Base-by-base conservation (phyloP, 2,113 vertebrate species). In the Pelvicachromis taeniatus region DNA sequence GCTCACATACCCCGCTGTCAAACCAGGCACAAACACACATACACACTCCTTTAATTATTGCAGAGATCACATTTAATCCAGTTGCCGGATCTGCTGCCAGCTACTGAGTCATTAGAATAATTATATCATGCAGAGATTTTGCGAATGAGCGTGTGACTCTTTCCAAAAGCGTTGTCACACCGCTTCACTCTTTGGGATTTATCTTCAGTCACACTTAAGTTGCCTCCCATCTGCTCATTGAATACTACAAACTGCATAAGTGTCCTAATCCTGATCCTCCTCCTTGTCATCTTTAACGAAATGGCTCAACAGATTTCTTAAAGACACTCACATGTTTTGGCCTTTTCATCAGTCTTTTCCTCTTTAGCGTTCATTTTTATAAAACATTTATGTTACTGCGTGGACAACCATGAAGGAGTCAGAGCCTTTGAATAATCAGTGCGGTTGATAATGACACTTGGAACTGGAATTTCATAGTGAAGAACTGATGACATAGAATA, bases 171-270 rank as follows among this genome's bases (percentile, higher is more conserved):
- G 68, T 79, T 89, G 85, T 87, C 85, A 87, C 87, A 50, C 85
- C 83, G 81, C 63, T 56, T 91, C 82, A 80, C 61, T 88, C 78
- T 63, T 56, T 86, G 82, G 84, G 82, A 88, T 80, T 91, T 78
- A 56, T 91, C 87, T 83, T 83, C 85, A 87, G 55, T 86, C 85
- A n/a, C 86, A 86, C 81, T 89, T 68, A 87, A 90, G 84, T 89
- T 59, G 58, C 81, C 82, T 91, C 81, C 89, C 91, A 91, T 93
- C 91, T 94, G 91, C 68, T 93, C 75, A 6, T 23, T 88, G 77
- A 88, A 91, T 83, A 83, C 83, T 85, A 68, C 85, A 85, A 90
- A 90, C 42, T 92, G 45, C 65, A 56, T 81, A 85, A 87, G 81
- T 50, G 70, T 89, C 70, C 80, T 90, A 23, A 23, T 81, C 80